Base-by-base conservation (phyloP, 2,113 vertebrate species). In the Chionis minor region DNA sequence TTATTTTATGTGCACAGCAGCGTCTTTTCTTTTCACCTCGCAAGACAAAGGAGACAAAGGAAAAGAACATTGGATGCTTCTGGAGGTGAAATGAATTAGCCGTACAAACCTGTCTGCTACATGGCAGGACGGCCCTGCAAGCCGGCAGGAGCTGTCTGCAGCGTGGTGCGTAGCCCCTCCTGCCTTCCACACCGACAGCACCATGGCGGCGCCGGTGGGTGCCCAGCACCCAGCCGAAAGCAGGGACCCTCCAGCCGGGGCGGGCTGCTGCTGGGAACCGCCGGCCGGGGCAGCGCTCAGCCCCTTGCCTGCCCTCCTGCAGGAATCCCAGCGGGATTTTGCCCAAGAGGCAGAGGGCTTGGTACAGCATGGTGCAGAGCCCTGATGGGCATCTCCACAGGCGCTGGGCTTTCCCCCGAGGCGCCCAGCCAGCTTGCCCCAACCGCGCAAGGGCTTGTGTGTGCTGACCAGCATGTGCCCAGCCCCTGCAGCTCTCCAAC, bases 401-500 rank as follows among this genome's bases (percentile, higher is more conserved):
- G 38, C 3, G 3, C 61, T 71, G 66, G 47, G 32, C 56, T 86
- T 54, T 59, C 44, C 0, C 0, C 19, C 26, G 9, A 42, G 15
- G 38, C 16, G 27, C 38, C 42, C 7, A 12, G 58, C 18, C 4
- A 32, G n/a, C 79, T 86, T 51, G 27, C 21, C n/a, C 40, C 0
- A 3, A 16, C 47, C 1, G 0, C 12, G 33, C 26, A 47, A 56
- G 26, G 66, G 35, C 49, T 67, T 1, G 0, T 19, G 19, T 12
- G 14, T 0, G 1, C 32, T 54, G 71, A 27, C 8, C 4, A 2
- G 15, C 6, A 44, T 0, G 0, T 0, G 3, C 9, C 32, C 3
- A 5, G 42, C 32, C 47, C 23, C 4, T 14, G n/a, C 61, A 81
- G 61, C 38, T 54, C 28, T 54, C 61, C 3, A 2, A 0, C 10